Evolutionary conservation across 1,140 invertebrate genomes (phyloP).

Genomic region (Leptinotarsa lineolata): DNA sequence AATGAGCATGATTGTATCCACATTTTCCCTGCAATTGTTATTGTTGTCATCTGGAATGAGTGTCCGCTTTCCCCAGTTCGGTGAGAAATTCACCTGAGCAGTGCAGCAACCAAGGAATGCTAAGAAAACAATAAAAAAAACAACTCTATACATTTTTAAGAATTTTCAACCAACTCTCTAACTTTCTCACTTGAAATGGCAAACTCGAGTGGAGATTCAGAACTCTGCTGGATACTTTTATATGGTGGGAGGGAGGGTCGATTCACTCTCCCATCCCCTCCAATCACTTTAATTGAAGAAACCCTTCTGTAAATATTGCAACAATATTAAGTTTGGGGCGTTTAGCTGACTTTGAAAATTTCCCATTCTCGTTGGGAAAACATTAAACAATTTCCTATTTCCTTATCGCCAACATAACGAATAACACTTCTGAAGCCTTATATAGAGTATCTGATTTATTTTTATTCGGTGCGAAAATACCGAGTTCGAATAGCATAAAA

Average conservation of each 20-base stretch:
- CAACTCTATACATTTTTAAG: slow-evolving; percentile 17
- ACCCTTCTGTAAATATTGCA: slow-evolving; percentile 36
- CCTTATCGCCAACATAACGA: neutral
- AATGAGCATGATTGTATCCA: slow-evolving; percentile 49
- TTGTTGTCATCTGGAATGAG: slow-evolving; percentile 36
- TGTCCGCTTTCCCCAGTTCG: slow-evolving; percentile 49
- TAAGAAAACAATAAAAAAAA: slow-evolving; percentile 23
- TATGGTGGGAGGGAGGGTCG: slow-evolving; percentile 17
- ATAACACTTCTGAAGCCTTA: too few species aligned
- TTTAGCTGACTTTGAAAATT: slow-evolving; percentile 23
- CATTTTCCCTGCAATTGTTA: slow-evolving; percentile 47
- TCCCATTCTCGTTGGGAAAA: neutral
- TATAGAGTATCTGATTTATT: too few species aligned
- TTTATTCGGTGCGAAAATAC: too few species aligned
- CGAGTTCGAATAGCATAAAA: too few species aligned
- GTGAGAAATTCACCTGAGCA: slow-evolving; percentile 49
- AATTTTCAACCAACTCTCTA: neutral
- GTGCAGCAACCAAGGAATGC: slow-evolving; percentile 39
- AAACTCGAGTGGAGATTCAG: slow-evolving; percentile 7
- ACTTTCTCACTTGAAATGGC: slow-evolving; percentile 5
- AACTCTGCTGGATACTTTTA: slow-evolving; percentile 18
- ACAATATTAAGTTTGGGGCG: slow-evolving; percentile 28
- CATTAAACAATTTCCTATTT: slow-evolving; percentile 21
- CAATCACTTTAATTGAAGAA: slow-evolving; percentile 39
- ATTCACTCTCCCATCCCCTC: slow-evolving; percentile 23